These are phyloP conservation scores for Aculops lycopersici DNA, from an alignment of 1,140 invertebrate species.

Conservation along the genomic window DNA sequence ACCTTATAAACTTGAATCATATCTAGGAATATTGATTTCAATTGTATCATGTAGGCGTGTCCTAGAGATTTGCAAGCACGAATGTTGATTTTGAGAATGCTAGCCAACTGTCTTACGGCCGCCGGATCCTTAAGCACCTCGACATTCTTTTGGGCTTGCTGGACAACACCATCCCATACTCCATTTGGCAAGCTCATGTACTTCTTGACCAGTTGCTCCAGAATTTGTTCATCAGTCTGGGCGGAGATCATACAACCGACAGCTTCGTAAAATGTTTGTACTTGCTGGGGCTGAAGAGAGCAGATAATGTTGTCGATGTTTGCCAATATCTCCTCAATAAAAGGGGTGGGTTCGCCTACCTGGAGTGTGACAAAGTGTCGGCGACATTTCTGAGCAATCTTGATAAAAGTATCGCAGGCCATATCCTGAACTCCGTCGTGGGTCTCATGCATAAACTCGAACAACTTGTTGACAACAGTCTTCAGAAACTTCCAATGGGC, in stretches of 20 bases:
- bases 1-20: slow-evolving; percentile 99
- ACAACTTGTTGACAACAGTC: slow-evolving; percentile 97
- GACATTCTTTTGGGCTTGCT: slow-evolving; percentile 78
- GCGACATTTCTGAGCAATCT: slow-evolving; percentile 95
- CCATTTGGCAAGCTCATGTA: slow-evolving; percentile 93
- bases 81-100: slow-evolving; percentile 95
- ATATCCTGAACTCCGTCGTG: slow-evolving; percentile 93
- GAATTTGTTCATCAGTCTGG: slow-evolving; percentile 50
- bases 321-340: slow-evolving; percentile 90
- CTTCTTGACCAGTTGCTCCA: slow-evolving; percentile 77
- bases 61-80: slow-evolving; percentile 84
- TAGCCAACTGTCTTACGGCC: slow-evolving; percentile 79
- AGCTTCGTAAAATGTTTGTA: slow-evolving; percentile 99
- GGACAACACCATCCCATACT: slow-evolving; percentile 96
- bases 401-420: slow-evolving; percentile 99
- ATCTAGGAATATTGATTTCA: slow-evolving; percentile 84
- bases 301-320: slow-evolving; percentile 91
- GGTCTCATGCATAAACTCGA: slow-evolving; percentile 99
- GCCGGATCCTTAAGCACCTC: slow-evolving; percentile 80
- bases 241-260: slow-evolving; percentile 96
- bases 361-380: slow-evolving; percentile 81
- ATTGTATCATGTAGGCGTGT: slow-evolving; percentile 62
- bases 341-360: slow-evolving; percentile 76
- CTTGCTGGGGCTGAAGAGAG: slow-evolving; percentile 86
- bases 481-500: slow-evolving; percentile 99